Base-by-base conservation (phyloP, 1,140 invertebrate genomes). In the Trinorchestia longiramus region DNA sequence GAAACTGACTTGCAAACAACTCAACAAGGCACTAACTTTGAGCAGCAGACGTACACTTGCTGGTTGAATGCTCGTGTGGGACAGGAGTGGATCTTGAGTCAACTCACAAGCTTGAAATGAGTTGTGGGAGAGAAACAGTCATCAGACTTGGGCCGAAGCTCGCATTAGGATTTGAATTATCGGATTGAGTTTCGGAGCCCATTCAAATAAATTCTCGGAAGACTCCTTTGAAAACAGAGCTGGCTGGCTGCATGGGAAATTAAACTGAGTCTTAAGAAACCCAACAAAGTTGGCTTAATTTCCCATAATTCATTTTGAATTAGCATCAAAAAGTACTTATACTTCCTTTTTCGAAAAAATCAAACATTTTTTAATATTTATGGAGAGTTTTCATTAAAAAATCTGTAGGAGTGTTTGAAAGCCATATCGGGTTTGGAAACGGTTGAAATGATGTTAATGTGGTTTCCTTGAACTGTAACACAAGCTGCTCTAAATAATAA, bases 91-190 rank as follows among this genome's bases (percentile, higher is more conserved):
- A 36, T 53, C 28, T 3, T 3, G 36, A 77, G 62, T 36, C 11
- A 19, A 77, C 62, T 77, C 62, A 36, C 62, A 53, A 19, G 47
- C 47, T 15, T 36, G 11, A 3, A 36, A 28, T 77, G 1, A 11
- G 11, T 77, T 77, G 8, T 77, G 62, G 8, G 28, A 77, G 11
- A 77, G 62, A 77, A 77, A 77, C 62, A 36, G 62, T 77, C 62
- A 19, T 77, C 62, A 77, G 62, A 53, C 62, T 77, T 36, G 62
- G 62, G 28, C 62, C 62, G 15, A 77, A 1, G 62, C 62, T 77
- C 62, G 62, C 62, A 77, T 77, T 77, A 77, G 62, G 62, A 77
- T 77, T 77, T 77, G 62, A 77, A 77, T 77, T 77, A 77, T 77
- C 62, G 62, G 62, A 77, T 77, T 77, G 11, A 77, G 11, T 77